Evolutionary conservation across 1,140 invertebrate species (phyloP), one percentile per base, ranked within the genome.

Genomic region (Calephelis nemesis): DNA sequence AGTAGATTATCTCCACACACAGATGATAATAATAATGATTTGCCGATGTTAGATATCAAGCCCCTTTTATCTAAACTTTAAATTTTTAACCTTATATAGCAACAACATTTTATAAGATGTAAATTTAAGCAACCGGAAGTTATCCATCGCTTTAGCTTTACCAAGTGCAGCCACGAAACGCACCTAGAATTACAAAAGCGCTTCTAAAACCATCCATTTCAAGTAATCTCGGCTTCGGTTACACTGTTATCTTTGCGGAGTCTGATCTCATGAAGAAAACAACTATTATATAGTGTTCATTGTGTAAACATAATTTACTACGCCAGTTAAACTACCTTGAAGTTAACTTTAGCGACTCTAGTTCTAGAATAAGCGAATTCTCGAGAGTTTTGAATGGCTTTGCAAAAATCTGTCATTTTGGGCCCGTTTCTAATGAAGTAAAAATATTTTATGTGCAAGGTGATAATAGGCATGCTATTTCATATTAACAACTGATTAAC

Each of bases 161-260:
- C 42, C 30, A 50, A 50, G 49, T 54, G 50, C 50, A 54, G 15
- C 50, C 50, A 30, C 50, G 13, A 54, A 54, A 54, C 50, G 50
- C 50, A 54, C 50, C 50, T 54, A 54, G 50, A 54, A 54, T 54
- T 54, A 54, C 50, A 54, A 54, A 13, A 54, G 15, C 50, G 15
- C 50, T 19, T 19, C 50, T 15, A 54, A 54, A 8, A 54, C 50
- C 50, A 19, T 19, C 50, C 50, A 19, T 54, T 54, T 19, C 9
- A 19, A 54, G 50, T 54, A 54, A 54, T 54, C 50, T 54, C 15
- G 50, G 50, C 50, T 54, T 30, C 13, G 8, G 50, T 19, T 54
- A 54, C 50, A 30, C 13, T 54, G 50, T 54, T 54, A 54, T 54
- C 52, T 39, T 54, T 54, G 52, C n/a, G 52, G 52, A 54, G 52